Conservation (phyloP, 2,888 invertebrate genomes). For the Hirtodrosophila confusa region DNA sequence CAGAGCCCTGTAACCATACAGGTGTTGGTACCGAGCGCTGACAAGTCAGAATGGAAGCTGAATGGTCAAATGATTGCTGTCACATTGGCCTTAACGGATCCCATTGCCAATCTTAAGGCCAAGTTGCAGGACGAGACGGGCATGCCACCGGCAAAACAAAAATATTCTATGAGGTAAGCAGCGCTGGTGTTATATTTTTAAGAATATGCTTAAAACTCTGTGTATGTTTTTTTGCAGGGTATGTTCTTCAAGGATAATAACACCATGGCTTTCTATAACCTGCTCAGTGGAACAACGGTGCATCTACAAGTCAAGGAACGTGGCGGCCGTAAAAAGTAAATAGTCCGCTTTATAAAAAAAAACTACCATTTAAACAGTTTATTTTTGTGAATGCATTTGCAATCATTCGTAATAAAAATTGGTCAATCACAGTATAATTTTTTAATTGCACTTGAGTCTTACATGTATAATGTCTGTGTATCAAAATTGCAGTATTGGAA, state of each 20-base stretch:
- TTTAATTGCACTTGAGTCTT: constrained; percentile 74
- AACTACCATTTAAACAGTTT: constrained; percentile 45
- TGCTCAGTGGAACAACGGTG: constrained; percentile 92
- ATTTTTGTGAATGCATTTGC: constrained; percentile 59
- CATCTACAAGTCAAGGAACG: constrained; percentile 97
- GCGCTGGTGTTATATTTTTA: neutral
- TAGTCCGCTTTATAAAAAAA: neutral
- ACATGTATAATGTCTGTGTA: constrained; percentile 14
- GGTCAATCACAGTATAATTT: constrained; percentile 67
- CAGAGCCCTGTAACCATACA: constrained; percentile 92
- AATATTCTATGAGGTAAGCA: constrained; percentile 93
- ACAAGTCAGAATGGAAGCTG: constrained; percentile 97
- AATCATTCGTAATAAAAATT: constrained; percentile 62
- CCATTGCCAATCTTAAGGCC: constrained; percentile 93
- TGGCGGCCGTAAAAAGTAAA: constrained; percentile 98
- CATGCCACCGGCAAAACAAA: constrained; percentile 98
- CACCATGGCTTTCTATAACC: constrained; percentile 97
- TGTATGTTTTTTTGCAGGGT: constrained; percentile 88
- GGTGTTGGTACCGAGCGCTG: constrained; percentile 92
- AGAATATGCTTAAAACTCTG: neutral
- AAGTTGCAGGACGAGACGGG: constrained; percentile 93
- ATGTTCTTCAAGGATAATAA: constrained; percentile 99
- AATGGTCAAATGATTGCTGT: constrained; percentile 94
- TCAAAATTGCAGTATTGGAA: constrained; percentile 44
- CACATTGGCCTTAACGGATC: constrained; percentile 90